Evolutionary conservation across 35 echinoderm and acorn worm species (phyloP), one percentile per base, ranked within the genome.

Genomic region (Heliocidaris erythrogramma): DNA sequence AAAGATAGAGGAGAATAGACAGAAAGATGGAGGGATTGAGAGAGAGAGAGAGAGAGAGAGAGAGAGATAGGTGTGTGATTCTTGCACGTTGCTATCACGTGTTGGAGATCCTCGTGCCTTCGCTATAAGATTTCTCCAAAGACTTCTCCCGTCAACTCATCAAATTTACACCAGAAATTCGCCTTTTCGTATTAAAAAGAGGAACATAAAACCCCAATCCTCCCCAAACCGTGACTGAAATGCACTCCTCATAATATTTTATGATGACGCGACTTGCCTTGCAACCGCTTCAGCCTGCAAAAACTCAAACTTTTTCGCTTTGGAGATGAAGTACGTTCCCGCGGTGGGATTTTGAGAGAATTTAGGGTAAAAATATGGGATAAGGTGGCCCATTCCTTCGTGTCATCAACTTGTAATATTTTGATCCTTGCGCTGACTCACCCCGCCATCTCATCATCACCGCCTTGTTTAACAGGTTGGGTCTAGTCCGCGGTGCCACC

Each of bases 391-490:
- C 86, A 88, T 89, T 16, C 87, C 87, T 7, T 2, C 31, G 87
- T 89, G 87, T 89, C 87, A 89, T 89, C 87, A 89, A 89, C 87
- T 89, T 89, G 87, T 89, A 89, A 89, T 89, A 89, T 89, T 89
- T 89, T 89, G 87, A 89, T 89, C 87, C 47, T 31, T 89, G 87
- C 87, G 87, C 87, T 89, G 87, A 89, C 87, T 89, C 87, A 89
- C 31, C 31, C 31, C 29, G 7, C 31, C 29, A 48, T 89, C 87
- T 47, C 87, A 78, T 78, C 65, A 78, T 48, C 87, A 89, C 47
- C 32, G 87, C 87, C 31, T 89, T 89, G 87, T 89, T 89, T 89
- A 89, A 89, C 87, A 32, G 87, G 31, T 89, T 32, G 87, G 87
- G 18, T 27, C 27, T 21, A 18, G 65, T 78, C 21, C 65, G 65